phyloP scores from a whole-genome alignment of 2,888 invertebrate genomes.

The Alviniconcha strummeri region DNA sequence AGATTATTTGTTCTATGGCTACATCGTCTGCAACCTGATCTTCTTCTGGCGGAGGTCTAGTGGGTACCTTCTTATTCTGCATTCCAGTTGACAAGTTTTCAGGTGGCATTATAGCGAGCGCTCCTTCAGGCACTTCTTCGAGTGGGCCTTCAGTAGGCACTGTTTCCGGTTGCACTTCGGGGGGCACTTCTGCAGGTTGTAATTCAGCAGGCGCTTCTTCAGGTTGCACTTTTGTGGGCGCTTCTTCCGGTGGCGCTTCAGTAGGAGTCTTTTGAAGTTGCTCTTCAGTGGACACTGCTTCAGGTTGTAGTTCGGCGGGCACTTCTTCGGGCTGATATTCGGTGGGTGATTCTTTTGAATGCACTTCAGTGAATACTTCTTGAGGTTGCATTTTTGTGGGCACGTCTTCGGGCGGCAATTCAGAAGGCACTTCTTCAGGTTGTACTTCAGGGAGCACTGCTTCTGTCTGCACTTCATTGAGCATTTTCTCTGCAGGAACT shows the following conservation, averaged over 20 bases:
- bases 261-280: not conserved
- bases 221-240: not conserved
- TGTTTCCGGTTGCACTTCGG: not conserved
- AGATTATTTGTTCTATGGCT: not conserved
- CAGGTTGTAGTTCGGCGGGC: not conserved
- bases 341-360: not conserved
- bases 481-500: not conserved
- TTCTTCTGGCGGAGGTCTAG: not conserved
- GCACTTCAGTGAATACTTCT: not conserved
- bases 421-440: not conserved
- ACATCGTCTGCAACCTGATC: not conserved
- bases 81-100: not conserved
- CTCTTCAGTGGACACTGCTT: not conserved
- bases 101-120: too few species aligned
- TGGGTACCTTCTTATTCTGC: not conserved
- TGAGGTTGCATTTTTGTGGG: not conserved
- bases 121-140: not conserved
- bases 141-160: not conserved
- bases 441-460: not conserved
- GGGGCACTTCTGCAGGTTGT: not conserved
- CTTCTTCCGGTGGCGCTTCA: not conserved
- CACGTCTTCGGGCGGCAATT: not conserved
- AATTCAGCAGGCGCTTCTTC: not conserved
- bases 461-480: not conserved
- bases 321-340: conserved; percentile 1